Conservation (phyloP, 2,113 vertebrate species). For the zebrafish (Danio rerio) region GRCz12tu NC_133198.1:21395501-21396000, state of each 20-base stretch:
- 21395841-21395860: conserved; percentile 6
- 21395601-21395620: neutral
- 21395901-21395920: neutral
- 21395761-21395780: conserved; percentile 6
- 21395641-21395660: conserved; percentile 6
- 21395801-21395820: neutral
- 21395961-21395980: neutral
- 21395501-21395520: neutral
- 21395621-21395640: neutral
- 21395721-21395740: neutral
- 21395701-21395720: neutral
- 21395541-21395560: neutral
- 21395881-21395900: neutral
- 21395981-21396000: neutral
- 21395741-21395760: conserved; percentile 15
- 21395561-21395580: neutral
- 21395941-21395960: neutral
- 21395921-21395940: too few species aligned
- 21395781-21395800: conserved; percentile 35
- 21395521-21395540: neutral
- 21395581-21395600: neutral
- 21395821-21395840: neutral
- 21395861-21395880: neutral
- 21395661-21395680: conserved; percentile 5
- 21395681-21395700: neutral